These are phyloP conservation scores for Hylomyscus alleni DNA, from an alignment of 2,797 vertebrate genomes.

Conservation along the genomic window DNA sequence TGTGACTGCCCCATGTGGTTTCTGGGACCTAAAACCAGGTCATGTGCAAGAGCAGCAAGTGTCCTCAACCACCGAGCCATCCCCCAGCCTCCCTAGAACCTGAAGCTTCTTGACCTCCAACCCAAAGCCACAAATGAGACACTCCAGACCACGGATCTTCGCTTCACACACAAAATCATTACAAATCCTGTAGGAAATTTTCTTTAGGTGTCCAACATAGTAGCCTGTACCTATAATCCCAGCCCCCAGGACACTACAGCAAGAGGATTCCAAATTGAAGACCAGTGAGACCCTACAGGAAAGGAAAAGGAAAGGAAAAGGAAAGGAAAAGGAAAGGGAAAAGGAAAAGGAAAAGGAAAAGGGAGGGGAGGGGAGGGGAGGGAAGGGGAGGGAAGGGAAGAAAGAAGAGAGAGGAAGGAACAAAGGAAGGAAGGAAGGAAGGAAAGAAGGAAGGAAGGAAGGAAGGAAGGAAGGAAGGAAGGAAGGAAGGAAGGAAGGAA, in stretches of 20 bases:
- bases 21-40: neutral
- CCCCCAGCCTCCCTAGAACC: neutral
- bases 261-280: neutral
- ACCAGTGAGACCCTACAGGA: neutral
- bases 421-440: accelerated
- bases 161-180: neutral
- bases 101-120: neutral
- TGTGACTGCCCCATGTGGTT: neutral
- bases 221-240: neutral
- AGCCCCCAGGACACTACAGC: neutral
- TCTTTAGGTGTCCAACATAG: neutral
- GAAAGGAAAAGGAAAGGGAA: too few species aligned
- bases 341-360: too few species aligned
- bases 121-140: neutral
- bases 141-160: neutral
- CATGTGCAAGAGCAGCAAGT: neutral
- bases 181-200: neutral
- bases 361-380: too few species aligned
- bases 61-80: neutral
- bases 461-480: accelerated
- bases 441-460: too few species aligned
- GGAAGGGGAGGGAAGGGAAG: accelerated
- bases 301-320: too few species aligned
- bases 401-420: too few species aligned
- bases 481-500: too few species aligned